These are phyloP conservation scores for Pterocles orientalis DNA, from an alignment of 2,113 vertebrate genomes.

Conservation along the genomic window DNA sequence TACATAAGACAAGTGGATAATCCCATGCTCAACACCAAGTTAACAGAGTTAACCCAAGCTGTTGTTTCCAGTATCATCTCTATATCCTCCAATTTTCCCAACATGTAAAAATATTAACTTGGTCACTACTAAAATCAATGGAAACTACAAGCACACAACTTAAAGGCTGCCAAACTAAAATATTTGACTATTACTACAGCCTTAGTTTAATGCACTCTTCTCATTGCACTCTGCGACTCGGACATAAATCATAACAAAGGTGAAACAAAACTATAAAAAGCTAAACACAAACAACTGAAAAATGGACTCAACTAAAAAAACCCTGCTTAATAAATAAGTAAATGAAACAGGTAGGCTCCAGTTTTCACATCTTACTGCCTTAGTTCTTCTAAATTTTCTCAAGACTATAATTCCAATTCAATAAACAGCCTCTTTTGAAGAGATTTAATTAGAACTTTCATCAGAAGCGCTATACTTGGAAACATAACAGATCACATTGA, in stretches of 20 bases:
- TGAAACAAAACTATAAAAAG: not conserved
- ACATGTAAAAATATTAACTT: not conserved
- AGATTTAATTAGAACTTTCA: slow-evolving; percentile 21
- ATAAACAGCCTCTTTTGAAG: not conserved
- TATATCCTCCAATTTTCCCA: not conserved
- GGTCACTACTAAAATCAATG: not conserved
- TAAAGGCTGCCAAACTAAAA: not conserved
- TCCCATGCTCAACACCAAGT: not conserved
- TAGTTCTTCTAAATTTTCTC: not conserved
- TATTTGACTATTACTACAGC: not conserved
- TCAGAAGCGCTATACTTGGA: not conserved
- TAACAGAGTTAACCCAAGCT: not conserved
- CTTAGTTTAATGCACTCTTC: not conserved
- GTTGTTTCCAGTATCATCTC: not conserved
- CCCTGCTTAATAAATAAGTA: not conserved
- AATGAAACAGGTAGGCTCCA: not conserved
- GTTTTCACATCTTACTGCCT: not conserved
- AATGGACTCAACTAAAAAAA: not conserved
- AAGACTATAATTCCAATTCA: not conserved
- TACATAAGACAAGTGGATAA: slow-evolving; percentile 29
- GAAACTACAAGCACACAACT: not conserved
- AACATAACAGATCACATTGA: not conserved
- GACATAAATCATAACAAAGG: not conserved
- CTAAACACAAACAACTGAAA: not conserved
- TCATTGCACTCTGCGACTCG: not conserved